Base-by-base conservation (phyloP, 2,888 invertebrate species). In the Chrysolina oricalcia region DNA sequence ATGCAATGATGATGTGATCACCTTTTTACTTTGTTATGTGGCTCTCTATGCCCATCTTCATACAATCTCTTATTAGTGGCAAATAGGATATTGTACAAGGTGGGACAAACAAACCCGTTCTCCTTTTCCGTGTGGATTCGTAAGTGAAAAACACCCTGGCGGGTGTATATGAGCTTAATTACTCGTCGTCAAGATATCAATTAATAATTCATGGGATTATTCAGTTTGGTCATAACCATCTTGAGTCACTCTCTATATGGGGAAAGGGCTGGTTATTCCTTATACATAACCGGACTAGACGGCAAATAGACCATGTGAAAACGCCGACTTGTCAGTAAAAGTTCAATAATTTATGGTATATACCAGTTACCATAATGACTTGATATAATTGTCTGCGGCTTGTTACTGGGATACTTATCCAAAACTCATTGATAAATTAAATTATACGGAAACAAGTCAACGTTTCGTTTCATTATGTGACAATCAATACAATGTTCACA, bases 1-100 rank as follows among this genome's bases (percentile, higher is more conserved):
- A 81, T 83, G 83, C 82, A 78, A 82, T 79, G 77, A 71, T 78
- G 76, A 73, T 76, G 76, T 78, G 82, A 81, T 83, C 82, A 83
- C 80, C 81, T 81, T 81, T 80, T 81, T 80, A 75, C 80, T 75
- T 74, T 79, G 50, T 80, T 80, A 69, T 73, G 75, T 77, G 62
- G 63, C 70, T 69, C 62, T 70, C 65, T 73, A 70, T 66, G 50
- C 67, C 59, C 67, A 70, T 70, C 68, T 68, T 68, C 53, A 53
- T 53, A 68, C 68, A 68, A 53, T 53, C 68, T 56, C 68, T 40
- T 53, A 68, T 41, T 50, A 53, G 40, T 40, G 40, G 19, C 17
- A 17, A 53, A 53, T 68, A 13, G 21, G 40, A 27, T 53, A 53
- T 35, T 67, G 40, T 68, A 68, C 68, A 50, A 15, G 68, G 41